A percentile compares a stretch with the other conserved stretches of the same genome.
phyloP scores from a whole-genome alignment of 2,888 invertebrate genomes.

The Epirrhoe alternata region DNA sequence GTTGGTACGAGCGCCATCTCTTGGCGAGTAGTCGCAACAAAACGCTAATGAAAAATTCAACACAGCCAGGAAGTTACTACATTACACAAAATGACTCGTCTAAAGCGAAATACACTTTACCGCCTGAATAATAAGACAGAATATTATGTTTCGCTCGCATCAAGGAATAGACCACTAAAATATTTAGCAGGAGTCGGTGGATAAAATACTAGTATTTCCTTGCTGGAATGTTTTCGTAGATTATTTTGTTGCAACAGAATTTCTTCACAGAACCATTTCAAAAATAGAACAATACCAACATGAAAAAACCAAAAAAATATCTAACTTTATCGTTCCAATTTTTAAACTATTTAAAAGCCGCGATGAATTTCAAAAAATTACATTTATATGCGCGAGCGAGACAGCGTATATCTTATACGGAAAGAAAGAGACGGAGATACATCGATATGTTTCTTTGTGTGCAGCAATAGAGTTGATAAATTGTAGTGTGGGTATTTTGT shows the following conservation, averaged over 20 bases:
- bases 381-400: conserved; percentile 49
- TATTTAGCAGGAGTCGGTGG: conserved; percentile 65
- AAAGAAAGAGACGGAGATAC: conserved; percentile 44
- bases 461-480: conserved; percentile 52
- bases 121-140: conserved; percentile 44
- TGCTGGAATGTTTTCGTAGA: conserved; percentile 49
- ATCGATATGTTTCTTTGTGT: conserved; percentile 56
- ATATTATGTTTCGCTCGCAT: conserved; percentile 44
- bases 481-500: conserved; percentile 20
- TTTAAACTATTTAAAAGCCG: not conserved
- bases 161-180: conserved; percentile 68
- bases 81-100: conserved; percentile 57
- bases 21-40: conserved; percentile 48
- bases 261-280: not conserved
- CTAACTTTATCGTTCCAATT: conserved; percentile 10
- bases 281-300: conserved; percentile 23
- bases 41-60: conserved; percentile 68
- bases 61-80: conserved; percentile 68
- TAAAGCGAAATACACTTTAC: conserved; percentile 54
- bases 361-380: conserved; percentile 39
- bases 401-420: conserved; percentile 39
- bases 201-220: conserved; percentile 62
- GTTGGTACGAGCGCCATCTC: conserved; percentile 19
- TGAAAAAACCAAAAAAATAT: conserved; percentile 26
- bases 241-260: conserved; percentile 42